Base-by-base conservation (phyloP, 2,888 invertebrate genomes). In the Blastobasis lacticolella region DNA sequence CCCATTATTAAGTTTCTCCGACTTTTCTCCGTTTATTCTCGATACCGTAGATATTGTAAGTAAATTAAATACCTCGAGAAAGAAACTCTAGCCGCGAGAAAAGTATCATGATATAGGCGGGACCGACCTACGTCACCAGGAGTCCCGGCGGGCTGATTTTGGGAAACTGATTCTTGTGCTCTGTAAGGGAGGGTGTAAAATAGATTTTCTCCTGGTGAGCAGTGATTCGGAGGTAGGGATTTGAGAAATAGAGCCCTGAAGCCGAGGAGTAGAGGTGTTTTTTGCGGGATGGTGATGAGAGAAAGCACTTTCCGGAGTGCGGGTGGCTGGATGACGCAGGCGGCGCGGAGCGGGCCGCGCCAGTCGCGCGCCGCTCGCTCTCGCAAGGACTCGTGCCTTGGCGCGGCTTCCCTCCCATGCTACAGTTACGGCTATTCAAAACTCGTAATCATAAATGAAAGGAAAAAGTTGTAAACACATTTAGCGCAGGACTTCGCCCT, bases 221-320 rank as follows among this genome's bases (percentile, higher is more conserved):
- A 23, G 23, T 23, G 23, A 23, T 23, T 23, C 23, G 23, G 23
- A 23, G 23, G 23, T 23, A 23, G 23, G 23, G 23, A 23, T 23
- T 23, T 23, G 23, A 23, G 23, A 23, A 23, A 23, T 23, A 23
- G 23, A 23, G 23, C 23, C 38, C 60, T 58, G 61, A 53, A 38
- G 49, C 42, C 57, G 54, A 71, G 76, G 64, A 69, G 73, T 72
- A 67, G 69, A 75, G 73, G 56, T 23, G 37, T 36, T 38, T 46
- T 49, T 10, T 10, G 44, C 23, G 70, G 55, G 52, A 54, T 51
- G 54, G 51, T 51, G 57, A 52, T 60, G 79, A 84, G 86, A 87
- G 87, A 88, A 88, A 88, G 87, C 82, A 85, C 86, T 82, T 85
- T 86, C 81, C 79, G 82, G 78, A 72, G 78, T 80, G 76, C 70